Base-by-base conservation (phyloP, 2,113 vertebrate genomes). In the Perca flavescens region DNA sequence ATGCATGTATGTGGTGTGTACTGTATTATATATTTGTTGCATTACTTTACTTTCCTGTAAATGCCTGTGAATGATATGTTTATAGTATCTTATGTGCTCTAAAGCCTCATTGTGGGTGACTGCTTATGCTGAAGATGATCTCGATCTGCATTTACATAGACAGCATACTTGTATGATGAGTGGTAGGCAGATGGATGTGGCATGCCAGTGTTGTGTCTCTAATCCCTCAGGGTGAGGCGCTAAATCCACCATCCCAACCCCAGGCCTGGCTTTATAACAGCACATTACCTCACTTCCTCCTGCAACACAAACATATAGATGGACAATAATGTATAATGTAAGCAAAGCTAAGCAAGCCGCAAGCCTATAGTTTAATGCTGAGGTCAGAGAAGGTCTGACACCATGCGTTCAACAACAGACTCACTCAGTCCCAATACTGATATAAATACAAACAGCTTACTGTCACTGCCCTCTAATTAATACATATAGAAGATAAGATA, bases 181-280 rank as follows among this genome's bases (percentile, higher is more conserved):
- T 74, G 64, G 28, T 25, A 53, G 71, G 53, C 22, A 49, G 64
- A 69, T n/a, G 61, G 61, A 82, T 58, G 22, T 82, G 3, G 54
- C 64, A n/a, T 78, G 58, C 57, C 22, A 71, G 22, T 49, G 53
- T 79, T 74, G n/a, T 81, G 85, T 82, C 67, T 54, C 50, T 86
- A 92, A 93, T 91, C 91, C 85, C 69, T 65, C 36, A 78, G 61
- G 52, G 74, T 80, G 68, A 81, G 21, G 58, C 12, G 1, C 57
- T 90, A 90, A 68, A 91, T 92, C 89, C 80, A 60, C 57, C 49
- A 63, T 56, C 69, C n/a, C 74, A 61, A 82, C 75, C 82, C 77
- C 75, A 71, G 66, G 57, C 64, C 79, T 36, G 86, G 64, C 86
- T 62, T 75, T 63, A 54, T 22, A 52, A 66, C 54, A 79, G 19